Evolutionary conservation across 2,113 vertebrate species (phyloP).

Genomic region (Anguilla japonica): DNA sequence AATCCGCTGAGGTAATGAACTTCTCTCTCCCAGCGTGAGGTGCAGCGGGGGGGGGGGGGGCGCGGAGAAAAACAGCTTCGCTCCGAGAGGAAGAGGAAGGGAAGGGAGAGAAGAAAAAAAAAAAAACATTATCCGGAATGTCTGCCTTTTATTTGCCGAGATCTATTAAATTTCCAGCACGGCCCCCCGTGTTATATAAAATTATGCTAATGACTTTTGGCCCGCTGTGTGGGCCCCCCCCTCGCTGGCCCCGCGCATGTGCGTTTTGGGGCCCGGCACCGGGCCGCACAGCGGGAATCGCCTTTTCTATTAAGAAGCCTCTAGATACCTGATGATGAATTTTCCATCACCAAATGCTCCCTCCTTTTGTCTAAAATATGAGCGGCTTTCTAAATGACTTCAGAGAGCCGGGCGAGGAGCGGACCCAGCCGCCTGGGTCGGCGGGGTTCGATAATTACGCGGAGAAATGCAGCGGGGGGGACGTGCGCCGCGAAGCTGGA

Average conservation of each 20-base stretch:
- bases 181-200: slow-evolving; percentile 98
- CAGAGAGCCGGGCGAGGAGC: slow-evolving; percentile 88
- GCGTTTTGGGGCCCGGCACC: slow-evolving; percentile 91
- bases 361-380: slow-evolving; percentile 96
- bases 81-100: slow-evolving; percentile 45
- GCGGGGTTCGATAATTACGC: slow-evolving; percentile 70
- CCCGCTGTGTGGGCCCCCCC: slow-evolving; percentile 96
- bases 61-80: slow-evolving; percentile 38
- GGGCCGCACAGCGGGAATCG: slow-evolving; percentile 96
- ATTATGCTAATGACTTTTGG: slow-evolving; percentile 98
- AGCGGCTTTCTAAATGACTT: slow-evolving; percentile 98
- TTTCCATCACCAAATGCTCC: slow-evolving; percentile 99
- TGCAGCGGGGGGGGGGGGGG: slow-evolving; percentile 91
- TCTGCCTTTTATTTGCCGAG: slow-evolving; percentile 95
- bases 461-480: slow-evolving; percentile 63
- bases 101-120: slow-evolving; percentile 53
- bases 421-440: slow-evolving; percentile 78
- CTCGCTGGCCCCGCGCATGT: slow-evolving; percentile 97
- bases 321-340: slow-evolving; percentile 99
- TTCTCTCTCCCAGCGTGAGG: slow-evolving; percentile 98
- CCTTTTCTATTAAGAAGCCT: slow-evolving; percentile 99
- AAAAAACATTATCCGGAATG: slow-evolving; percentile 95
- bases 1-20: slow-evolving; percentile 99
- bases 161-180: slow-evolving; percentile 98
- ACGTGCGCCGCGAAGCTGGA: slow-evolving; percentile 66